Conservation (phyloP, 2,797 vertebrate species). For the Lepilemur septentrionalis region DNA sequence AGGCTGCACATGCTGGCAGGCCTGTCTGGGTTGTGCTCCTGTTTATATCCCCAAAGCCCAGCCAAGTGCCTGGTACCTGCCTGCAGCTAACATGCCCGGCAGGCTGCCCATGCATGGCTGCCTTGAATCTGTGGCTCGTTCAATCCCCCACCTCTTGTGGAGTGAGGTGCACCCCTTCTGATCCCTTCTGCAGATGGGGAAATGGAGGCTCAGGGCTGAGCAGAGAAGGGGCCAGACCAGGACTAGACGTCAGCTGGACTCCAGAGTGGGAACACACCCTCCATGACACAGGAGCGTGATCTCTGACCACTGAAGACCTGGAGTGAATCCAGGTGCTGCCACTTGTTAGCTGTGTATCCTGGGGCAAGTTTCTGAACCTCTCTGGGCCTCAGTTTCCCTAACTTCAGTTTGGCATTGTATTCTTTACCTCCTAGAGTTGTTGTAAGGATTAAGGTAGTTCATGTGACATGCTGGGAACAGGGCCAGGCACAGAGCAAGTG, state of each 20-base stretch:
- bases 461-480: neutral
- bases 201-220: neutral
- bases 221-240: neutral
- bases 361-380: neutral
- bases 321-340: neutral
- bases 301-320: neutral
- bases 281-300: neutral
- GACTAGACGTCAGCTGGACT: neutral
- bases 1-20: neutral
- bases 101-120: neutral
- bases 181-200: neutral
- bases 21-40: neutral
- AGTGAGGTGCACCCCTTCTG: neutral
- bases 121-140: neutral
- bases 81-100: neutral
- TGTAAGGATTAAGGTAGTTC: too few species aligned
- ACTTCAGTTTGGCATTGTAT: neutral
- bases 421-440: neutral
- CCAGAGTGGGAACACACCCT: fast-evolving
- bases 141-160: neutral
- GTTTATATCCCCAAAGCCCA: neutral
- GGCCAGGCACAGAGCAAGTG: neutral
- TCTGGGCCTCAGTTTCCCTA: neutral
- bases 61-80: neutral
- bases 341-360: neutral